These are phyloP conservation scores for Troides helena DNA, from an alignment of 2,888 invertebrate species.

Conservation along the genomic window DNA sequence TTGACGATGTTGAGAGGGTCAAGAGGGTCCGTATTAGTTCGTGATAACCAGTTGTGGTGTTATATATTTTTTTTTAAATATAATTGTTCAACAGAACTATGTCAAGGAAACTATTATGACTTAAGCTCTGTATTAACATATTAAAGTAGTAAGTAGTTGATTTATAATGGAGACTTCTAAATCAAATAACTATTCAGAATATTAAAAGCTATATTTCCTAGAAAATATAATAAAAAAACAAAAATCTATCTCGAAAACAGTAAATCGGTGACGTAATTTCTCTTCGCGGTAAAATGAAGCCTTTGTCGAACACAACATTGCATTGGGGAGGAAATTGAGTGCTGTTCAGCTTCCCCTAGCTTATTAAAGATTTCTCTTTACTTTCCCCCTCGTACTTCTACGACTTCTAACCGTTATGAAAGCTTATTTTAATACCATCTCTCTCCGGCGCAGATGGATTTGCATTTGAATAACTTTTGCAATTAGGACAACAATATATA, in stretches of 20 bases:
- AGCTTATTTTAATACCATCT: neutral
- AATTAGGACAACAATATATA: no score
- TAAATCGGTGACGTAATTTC: neutral
- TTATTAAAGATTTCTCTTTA: constrained; percentile 2
- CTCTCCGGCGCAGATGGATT: no score
- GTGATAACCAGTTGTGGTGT: neutral
- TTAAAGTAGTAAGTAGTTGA: no score
- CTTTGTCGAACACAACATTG: constrained; percentile 62
- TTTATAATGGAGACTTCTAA: neutral
- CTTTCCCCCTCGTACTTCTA: constrained; percentile 1
- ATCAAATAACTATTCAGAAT: neutral
- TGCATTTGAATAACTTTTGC: no score
- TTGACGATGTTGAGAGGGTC: constrained; percentile 3
- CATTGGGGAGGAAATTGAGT: constrained; percentile 50
- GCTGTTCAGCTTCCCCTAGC: constrained; percentile 42
- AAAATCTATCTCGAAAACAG: neutral
- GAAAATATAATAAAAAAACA: neutral
- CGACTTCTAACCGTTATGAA: neutral
- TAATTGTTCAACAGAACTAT: no score
- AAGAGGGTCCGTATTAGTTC: constrained; percentile 5
- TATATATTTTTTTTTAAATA: neutral
- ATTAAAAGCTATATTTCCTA: neutral
- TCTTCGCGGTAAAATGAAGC: neutral
- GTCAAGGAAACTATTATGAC: no score
- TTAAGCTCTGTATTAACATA: no score